Conservation (phyloP, 2,113 vertebrate genomes). For the Cranoglanis bouderius region DNA sequence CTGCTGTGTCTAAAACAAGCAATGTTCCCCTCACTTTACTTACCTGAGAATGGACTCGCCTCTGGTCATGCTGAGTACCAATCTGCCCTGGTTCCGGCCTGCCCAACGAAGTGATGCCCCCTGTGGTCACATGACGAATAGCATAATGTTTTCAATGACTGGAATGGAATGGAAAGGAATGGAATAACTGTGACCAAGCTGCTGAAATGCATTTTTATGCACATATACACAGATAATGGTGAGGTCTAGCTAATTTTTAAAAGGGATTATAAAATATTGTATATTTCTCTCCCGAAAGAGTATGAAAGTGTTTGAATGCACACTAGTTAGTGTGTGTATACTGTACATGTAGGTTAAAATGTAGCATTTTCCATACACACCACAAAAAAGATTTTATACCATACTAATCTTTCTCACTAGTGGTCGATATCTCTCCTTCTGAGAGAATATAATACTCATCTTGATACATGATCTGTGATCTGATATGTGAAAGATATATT, state of each 20-base stretch:
- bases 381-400: not conserved
- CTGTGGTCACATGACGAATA: constrained; percentile 25
- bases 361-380: not conserved
- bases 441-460: not conserved
- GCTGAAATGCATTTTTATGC: not conserved
- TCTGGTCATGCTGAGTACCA: constrained; percentile 69
- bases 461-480: not conserved
- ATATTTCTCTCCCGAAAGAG: not conserved
- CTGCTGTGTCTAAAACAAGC: constrained; percentile 53
- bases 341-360: not conserved
- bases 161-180: not conserved
- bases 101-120: constrained; percentile 54
- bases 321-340: not conserved
- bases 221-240: not conserved
- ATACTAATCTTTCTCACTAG: not conserved
- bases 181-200: not conserved
- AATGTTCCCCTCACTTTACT: constrained; percentile 54
- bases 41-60: constrained; percentile 62
- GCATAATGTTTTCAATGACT: constrained; percentile 19
- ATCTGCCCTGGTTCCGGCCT: constrained; percentile 71
- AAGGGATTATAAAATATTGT: not conserved
- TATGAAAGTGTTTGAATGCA: not conserved
- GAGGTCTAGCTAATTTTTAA: not conserved
- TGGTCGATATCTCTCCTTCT: not conserved
- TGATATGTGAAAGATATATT: not conserved